Evolutionary conservation across 2,888 invertebrate genomes (phyloP).

Genomic region (Melipona beecheii): DNA sequence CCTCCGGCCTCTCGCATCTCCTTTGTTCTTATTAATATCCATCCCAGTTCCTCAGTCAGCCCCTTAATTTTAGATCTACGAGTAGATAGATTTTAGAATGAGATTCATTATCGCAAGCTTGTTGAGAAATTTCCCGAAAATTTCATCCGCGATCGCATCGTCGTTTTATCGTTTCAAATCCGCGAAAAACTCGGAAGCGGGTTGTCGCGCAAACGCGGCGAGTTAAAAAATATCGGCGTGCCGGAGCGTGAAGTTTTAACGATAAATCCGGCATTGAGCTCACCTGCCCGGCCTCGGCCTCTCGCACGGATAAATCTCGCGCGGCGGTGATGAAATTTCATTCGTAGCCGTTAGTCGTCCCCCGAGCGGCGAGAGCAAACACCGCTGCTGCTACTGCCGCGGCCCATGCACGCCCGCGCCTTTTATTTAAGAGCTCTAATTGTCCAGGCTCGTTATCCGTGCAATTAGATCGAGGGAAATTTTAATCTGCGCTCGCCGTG

Average conservation of each 20-base stretch:
- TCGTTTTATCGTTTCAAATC: no score
- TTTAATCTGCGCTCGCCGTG: constrained; percentile 28
- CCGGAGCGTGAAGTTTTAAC: constrained; percentile 17
- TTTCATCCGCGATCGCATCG: no score
- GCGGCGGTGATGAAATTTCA: constrained; percentile 35
- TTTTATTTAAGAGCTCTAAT: constrained; percentile 49
- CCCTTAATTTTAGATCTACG: no score
- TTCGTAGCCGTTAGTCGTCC: background rate
- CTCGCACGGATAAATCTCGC: background rate
- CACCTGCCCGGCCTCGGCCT: no score
- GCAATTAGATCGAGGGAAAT: constrained; percentile 46
- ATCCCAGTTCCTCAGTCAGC: background rate
- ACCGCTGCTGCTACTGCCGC: background rate
- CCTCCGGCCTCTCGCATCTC: background rate
- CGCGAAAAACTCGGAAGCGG: background rate
- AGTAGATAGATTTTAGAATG: no score
- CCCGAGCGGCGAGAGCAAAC: constrained; percentile 1
- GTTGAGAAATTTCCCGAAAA: no score
- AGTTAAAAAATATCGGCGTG: background rate
- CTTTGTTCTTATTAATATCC: background rate
- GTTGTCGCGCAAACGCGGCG: background rate
- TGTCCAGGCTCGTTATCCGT: constrained; percentile 47
- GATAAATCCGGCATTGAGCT: constrained; percentile 17
- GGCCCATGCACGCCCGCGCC: background rate
- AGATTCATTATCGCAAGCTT: no score